A percentile compares a stretch with the other conserved stretches of the same genome.
Conservation (phyloP, 23 tunicate species). For the Phallusia fumigata region DNA sequence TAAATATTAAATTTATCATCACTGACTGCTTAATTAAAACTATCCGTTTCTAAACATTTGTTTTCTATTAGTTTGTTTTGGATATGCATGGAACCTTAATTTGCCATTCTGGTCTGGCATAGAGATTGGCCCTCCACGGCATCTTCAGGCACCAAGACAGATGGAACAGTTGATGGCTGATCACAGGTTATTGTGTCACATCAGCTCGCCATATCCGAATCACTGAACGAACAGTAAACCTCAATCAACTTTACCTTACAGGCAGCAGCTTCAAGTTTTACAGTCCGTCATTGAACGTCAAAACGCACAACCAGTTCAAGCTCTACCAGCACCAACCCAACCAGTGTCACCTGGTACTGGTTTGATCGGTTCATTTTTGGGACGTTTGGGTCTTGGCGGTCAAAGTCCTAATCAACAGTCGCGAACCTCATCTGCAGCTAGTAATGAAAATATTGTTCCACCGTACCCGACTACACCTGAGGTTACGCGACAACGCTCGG, state of each 20-base stretch:
- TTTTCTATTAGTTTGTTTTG: constrained; percentile 45
- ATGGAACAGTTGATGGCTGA: constrained; percentile 11
- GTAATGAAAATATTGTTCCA: background rate
- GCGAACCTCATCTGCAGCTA: background rate
- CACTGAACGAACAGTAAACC: background rate
- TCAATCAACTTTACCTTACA: background rate
- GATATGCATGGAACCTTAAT: constrained; percentile 65
- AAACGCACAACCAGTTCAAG: background rate
- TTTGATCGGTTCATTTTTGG: background rate
- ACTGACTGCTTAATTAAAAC: no score
- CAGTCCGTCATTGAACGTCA: background rate
- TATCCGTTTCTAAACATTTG: background rate
- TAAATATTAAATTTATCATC: no score
- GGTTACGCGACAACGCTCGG: background rate
- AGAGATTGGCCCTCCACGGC: constrained; percentile 46
- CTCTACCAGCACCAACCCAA: background rate
- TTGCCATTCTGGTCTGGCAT: constrained; percentile 89
- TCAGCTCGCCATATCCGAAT: background rate
- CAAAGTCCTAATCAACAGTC: background rate
- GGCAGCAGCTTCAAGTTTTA: background rate
- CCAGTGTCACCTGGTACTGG: background rate
- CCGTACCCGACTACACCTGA: background rate
- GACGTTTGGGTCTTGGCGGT: background rate
- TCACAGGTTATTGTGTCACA: background rate
- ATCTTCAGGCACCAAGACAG: constrained; percentile 22